Percentiles rank a stretch among this genome's conserved stretches.
These are phyloP conservation scores for Nemurella pictetii DNA, from an alignment of 2,888 invertebrate genomes.

Conservation along the genomic window DNA sequence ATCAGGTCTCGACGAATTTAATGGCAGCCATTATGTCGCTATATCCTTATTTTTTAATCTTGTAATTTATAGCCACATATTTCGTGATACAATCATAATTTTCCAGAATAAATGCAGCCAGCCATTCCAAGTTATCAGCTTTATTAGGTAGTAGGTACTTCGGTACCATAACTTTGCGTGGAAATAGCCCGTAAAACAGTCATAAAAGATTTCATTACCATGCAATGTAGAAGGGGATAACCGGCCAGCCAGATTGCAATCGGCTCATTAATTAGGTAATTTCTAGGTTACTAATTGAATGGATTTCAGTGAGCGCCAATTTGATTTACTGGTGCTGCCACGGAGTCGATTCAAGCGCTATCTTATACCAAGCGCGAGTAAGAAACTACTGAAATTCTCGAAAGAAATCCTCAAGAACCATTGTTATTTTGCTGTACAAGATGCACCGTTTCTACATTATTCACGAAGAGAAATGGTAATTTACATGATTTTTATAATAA, in stretches of 20 bases:
- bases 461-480: not conserved
- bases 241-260: not conserved
- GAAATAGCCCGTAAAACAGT: not conserved
- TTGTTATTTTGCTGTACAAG: not conserved
- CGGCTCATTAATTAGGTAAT: not conserved
- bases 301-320: not conserved
- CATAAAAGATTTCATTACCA: not conserved
- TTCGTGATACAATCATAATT: too few species aligned
- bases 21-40: too few species aligned
- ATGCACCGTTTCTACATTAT: not conserved
- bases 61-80: too few species aligned
- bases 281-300: not conserved
- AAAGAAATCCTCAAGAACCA: not conserved
- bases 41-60: too few species aligned
- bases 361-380: not conserved
- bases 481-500: not conserved
- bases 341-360: not conserved
- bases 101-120: not conserved
- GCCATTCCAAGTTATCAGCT: not conserved
- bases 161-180: not conserved
- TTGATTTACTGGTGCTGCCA: not conserved
- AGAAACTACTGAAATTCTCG: not conserved
- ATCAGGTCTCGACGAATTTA: too few species aligned
- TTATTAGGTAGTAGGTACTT: not conserved
- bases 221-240: not conserved